Percentiles rank a stretch among this genome's conserved stretches.
Conservation (phyloP, 2,113 vertebrate genomes). For the Otus sunia region DNA sequence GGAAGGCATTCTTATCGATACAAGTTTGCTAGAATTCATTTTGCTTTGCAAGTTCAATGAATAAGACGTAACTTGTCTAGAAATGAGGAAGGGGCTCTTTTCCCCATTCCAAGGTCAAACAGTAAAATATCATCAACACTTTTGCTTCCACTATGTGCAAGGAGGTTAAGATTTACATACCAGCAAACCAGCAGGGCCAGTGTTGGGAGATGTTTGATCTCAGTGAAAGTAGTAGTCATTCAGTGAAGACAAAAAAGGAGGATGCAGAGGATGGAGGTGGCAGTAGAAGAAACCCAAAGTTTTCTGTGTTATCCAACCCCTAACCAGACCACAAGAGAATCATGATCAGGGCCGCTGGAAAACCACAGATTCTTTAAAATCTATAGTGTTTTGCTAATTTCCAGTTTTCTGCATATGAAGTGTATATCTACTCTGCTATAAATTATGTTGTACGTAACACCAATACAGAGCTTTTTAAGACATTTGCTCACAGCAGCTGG, state of each 20-base stretch:
- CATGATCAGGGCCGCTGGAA: conserved; percentile 77
- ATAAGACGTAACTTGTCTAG: background rate
- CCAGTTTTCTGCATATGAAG: conserved; percentile 61
- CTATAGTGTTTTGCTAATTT: conserved; percentile 59
- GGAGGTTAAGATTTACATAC: conserved; percentile 77
- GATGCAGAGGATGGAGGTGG: conserved; percentile 79
- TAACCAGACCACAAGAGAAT: conserved; percentile 81
- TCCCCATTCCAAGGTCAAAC: conserved; percentile 37
- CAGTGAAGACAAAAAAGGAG: conserved; percentile 82
- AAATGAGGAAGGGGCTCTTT: conserved; percentile 15
- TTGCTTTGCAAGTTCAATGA: conserved; percentile 28
- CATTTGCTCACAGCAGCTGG: conserved; percentile 44
- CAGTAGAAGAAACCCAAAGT: conserved; percentile 78
- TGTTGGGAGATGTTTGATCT: conserved; percentile 79
- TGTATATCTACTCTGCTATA: conserved; percentile 58
- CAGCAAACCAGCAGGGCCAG: conserved; percentile 75
- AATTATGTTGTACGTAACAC: background rate
- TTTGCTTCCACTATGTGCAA: conserved; percentile 74
- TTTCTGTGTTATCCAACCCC: conserved; percentile 80
- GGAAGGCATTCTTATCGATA: conserved; percentile 24
- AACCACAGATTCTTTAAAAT: conserved; percentile 70
- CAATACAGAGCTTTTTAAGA: conserved; percentile 46
- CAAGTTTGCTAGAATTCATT: conserved; percentile 34
- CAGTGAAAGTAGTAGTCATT: conserved; percentile 75
- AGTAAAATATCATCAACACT: conserved; percentile 42